Evolutionary conservation across 1,140 invertebrate genomes (phyloP).

Genomic region (Papilio xuthus): DNA sequence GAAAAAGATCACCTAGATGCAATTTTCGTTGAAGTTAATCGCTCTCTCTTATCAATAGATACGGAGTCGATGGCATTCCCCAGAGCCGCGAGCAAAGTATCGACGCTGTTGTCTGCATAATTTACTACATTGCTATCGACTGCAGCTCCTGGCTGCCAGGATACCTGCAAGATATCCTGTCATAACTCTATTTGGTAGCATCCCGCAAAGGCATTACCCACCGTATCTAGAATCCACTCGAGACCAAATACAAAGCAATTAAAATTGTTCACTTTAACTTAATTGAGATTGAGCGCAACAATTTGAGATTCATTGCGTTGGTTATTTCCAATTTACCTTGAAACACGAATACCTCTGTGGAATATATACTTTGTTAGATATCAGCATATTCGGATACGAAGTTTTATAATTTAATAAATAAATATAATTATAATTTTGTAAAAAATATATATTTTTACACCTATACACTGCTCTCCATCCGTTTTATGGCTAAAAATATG

Average conservation of each 20-base stretch:
- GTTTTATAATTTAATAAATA: too few relatives aligned
- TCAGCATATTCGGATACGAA: not conserved
- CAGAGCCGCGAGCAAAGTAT: conserved; percentile 69
- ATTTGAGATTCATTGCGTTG: conserved; percentile 5
- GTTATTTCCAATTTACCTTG: conserved; percentile 9
- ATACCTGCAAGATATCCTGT: conserved; percentile 52
- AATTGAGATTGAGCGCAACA: conserved; percentile 27
- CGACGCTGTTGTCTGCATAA: conserved; percentile 75
- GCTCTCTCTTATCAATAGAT: conserved; percentile 37
- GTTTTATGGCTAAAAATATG: too few relatives aligned
- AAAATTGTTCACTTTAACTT: conserved; percentile 22
- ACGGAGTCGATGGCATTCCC: conserved; percentile 43
- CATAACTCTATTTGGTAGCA: conserved; percentile 58
- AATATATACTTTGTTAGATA: not conserved
- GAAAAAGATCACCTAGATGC: not conserved
- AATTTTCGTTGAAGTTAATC: not conserved
- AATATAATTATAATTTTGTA: too few relatives aligned
- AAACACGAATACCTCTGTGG: not conserved
- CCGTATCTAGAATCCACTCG: conserved; percentile 22
- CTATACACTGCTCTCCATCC: too few relatives aligned
- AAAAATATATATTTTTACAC: too few relatives aligned
- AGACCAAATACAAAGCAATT: conserved; percentile 35
- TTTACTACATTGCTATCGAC: conserved; percentile 67
- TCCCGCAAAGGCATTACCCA: conserved; percentile 40
- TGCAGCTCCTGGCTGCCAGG: conserved; percentile 38